Evolutionary conservation across 2,113 vertebrate species (phyloP).

Genomic region (Pitta sordida): DNA sequence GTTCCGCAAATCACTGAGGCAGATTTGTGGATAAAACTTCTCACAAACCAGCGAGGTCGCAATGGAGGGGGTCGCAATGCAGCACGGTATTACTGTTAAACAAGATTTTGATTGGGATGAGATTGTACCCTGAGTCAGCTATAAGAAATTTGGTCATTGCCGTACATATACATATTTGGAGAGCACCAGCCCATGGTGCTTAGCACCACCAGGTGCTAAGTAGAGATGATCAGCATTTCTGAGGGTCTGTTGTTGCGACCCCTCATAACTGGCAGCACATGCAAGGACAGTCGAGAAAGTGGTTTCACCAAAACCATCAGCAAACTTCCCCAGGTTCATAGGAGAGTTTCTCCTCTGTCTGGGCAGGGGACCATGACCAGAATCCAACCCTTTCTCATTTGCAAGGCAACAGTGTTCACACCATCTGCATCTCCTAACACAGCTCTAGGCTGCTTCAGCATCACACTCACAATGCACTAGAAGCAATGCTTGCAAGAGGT

Average conservation of each 20-base stretch:
- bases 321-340: background rate
- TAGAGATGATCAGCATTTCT: rapidly evolving
- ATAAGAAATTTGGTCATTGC: background rate
- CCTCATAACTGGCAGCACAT: background rate
- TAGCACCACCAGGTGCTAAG: background rate
- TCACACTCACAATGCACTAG: background rate
- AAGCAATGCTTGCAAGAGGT: background rate
- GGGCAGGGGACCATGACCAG: rapidly evolving
- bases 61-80: no score
- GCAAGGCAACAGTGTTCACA: background rate
- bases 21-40: no score
- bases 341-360: background rate
- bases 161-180: rapidly evolving
- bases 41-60: no score
- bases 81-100: no score
- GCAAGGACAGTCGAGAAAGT: rapidly evolving
- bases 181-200: background rate
- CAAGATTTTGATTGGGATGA: background rate
- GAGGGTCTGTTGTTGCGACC: background rate
- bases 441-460: background rate
- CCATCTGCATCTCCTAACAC: background rate
- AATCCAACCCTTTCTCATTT: background rate
- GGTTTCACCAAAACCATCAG: background rate
- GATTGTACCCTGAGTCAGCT: background rate
- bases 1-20: no score